These are phyloP conservation scores for Acropora tenuis DNA, from an alignment of 64 coral and sea anemone species.

Conservation along the genomic window DNA sequence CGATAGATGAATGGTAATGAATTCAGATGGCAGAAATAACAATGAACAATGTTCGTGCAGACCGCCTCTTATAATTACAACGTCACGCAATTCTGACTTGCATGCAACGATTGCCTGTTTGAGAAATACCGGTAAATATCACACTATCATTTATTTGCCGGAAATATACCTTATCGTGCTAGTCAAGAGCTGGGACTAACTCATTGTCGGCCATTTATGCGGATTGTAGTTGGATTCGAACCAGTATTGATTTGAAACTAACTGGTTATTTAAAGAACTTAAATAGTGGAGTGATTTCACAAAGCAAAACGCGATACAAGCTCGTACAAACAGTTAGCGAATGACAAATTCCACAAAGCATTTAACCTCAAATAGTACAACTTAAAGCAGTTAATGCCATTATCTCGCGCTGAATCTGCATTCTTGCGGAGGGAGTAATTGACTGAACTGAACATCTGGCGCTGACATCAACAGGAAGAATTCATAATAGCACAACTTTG, in stretches of 20 bases:
- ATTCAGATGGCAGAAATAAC: constrained; percentile 25
- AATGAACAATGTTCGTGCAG: background rate
- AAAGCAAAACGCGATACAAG: background rate
- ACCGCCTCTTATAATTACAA: background rate
- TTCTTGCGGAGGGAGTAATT: constrained; percentile 11
- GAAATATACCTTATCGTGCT: background rate
- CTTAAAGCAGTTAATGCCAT: background rate
- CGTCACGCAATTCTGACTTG: constrained; percentile 9
- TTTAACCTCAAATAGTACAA: background rate
- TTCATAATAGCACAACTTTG: background rate
- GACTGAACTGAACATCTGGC: background rate
- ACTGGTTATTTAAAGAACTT: too few relatives aligned
- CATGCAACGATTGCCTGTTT: constrained; percentile 17
- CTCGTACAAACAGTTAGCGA: background rate
- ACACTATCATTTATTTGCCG: background rate
- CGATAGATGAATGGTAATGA: constrained; percentile 10
- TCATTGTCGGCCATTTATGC: background rate
- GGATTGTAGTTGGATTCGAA: background rate
- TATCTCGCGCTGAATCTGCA: constrained; percentile 13
- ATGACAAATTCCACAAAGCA: background rate
- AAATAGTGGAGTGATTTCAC: background rate
- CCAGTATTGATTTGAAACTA: background rate
- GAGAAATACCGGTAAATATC: background rate
- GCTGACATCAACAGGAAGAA: background rate
- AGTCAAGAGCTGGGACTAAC: background rate